Base-by-base conservation (phyloP, 2,113 vertebrate species). In the Gadus macrocephalus region DNA sequence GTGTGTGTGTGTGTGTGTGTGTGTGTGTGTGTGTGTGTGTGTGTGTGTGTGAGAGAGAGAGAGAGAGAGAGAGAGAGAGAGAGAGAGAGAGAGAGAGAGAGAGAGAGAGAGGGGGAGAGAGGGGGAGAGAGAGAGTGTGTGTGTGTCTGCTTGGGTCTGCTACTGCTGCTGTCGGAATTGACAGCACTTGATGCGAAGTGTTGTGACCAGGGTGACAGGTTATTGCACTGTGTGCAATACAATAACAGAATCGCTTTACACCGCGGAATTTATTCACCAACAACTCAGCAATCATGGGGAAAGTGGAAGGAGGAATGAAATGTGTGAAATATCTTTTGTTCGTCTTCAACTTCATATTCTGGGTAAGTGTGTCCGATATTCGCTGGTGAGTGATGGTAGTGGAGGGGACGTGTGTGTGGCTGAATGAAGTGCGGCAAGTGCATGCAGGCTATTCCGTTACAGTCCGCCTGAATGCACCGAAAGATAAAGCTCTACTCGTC, bases 341-440 rank as follows among this genome's bases (percentile, higher is more conserved):
- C 81, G 88, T 94, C 64, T 97, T 97, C 92, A 98, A 97, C 91
- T 94, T 96, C 81, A 93, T 92, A 64, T 97, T 97, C 91, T 96
- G 95, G 96, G 96, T 98, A 89, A 97, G 96, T 91, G 76, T 5
- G 56, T 59, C 62, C 5, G 7, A 2, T 16, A 17, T 28, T 35
- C n/a, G 35, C 20, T 58, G 22, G 53, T 12, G 59, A 9, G 62
- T n/a, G 64, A 17, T 42, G 66, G 56, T 55, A 73, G 20, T 67
- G 31, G 14, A 8, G 71, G 73, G 59, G 6, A 15, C 5, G 5
- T 63, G 62, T 28, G 61, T 55, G 68, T 35, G 77, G 60, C 59
- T 77, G 19, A 78, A 71, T 28, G 65, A 62, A 67, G 1, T 25
- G 35, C 62, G 79, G 69, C 82, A 82, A 87, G 85, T 86, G 84